Evolutionary conservation across 2,113 vertebrate species (phyloP).

Genomic region (Uropsilus gracilis): DNA sequence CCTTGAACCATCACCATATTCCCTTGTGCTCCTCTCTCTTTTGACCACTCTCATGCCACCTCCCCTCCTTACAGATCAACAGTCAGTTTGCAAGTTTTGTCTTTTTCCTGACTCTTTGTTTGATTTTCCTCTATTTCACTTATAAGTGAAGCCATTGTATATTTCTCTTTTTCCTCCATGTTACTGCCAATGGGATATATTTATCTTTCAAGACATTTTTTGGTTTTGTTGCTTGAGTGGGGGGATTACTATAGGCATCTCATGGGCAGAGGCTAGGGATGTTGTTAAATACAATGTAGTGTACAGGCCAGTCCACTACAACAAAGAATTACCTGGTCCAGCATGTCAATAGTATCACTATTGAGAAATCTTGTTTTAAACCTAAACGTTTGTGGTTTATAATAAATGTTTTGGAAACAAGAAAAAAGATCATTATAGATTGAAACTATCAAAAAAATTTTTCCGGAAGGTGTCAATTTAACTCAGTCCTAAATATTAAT

Average conservation of each 20-base stretch:
- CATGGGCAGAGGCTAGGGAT: neutral
- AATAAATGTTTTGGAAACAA: constrained; percentile 2
- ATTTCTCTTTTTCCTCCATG: no score
- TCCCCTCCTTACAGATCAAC: no score
- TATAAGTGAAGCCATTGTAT: no score
- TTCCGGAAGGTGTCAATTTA: neutral
- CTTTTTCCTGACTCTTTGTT: no score
- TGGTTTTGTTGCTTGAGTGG: neutral
- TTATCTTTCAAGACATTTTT: constrained; percentile 10
- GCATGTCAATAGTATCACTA: neutral
- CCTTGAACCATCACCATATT: no score
- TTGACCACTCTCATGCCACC: no score
- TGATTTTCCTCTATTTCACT: no score
- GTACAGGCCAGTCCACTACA: neutral
- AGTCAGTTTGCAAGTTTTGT: no score
- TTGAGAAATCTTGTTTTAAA: constrained; percentile 23
- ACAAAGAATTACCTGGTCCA: neutral
- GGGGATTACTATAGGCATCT: neutral
- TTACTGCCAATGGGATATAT: neutral
- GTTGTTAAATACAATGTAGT: neutral
- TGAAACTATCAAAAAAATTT: neutral
- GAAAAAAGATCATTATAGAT: neutral
- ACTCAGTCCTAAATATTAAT: constrained; percentile 29
- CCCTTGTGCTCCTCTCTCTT: no score
- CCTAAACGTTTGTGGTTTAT: constrained; percentile 1